A percentile compares a stretch with the other conserved stretches of the same genome.
Evolutionary conservation across 2,888 invertebrate genomes (phyloP).

Genomic region (Nipponacmea schrenckii): DNA sequence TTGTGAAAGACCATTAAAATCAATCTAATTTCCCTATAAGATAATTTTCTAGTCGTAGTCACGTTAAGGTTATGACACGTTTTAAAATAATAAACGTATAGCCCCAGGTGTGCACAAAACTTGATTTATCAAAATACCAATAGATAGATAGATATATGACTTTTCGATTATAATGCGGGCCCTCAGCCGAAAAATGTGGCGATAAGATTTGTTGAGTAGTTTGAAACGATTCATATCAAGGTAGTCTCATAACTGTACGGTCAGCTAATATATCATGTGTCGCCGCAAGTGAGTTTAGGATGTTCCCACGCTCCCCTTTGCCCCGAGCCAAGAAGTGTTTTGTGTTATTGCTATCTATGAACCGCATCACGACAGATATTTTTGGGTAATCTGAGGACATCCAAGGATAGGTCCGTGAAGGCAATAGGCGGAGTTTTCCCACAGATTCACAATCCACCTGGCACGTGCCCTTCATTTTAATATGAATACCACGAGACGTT

Average conservation of each 20-base stretch:
- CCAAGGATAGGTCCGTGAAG: neutral
- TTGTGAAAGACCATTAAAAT: too few relatives aligned
- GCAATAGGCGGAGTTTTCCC: constrained; percentile 36
- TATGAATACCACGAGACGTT: constrained; percentile 19
- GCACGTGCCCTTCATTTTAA: constrained; percentile 33
- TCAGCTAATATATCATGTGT: constrained; percentile 1
- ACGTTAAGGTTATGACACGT: neutral
- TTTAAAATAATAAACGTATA: neutral
- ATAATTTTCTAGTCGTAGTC: neutral
- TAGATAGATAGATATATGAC: neutral
- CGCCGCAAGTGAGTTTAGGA: neutral
- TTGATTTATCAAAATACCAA: neutral
- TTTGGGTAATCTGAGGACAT: neutral
- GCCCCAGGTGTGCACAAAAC: neutral
- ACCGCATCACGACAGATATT: constrained; percentile 1
- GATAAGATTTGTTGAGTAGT: neutral
- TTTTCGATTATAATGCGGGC: neutral
- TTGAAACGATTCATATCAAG: neutral
- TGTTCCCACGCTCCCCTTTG: constrained; percentile 1
- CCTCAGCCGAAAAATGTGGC: neutral
- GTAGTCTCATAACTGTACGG: neutral
- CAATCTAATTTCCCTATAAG: too few relatives aligned
- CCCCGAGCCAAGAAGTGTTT: constrained; percentile 2
- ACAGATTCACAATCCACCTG: constrained; percentile 26
- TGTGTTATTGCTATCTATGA: constrained; percentile 3